Evolutionary conservation across 2,888 invertebrate species (phyloP).

Genomic region (Octonoba sinensis): DNA sequence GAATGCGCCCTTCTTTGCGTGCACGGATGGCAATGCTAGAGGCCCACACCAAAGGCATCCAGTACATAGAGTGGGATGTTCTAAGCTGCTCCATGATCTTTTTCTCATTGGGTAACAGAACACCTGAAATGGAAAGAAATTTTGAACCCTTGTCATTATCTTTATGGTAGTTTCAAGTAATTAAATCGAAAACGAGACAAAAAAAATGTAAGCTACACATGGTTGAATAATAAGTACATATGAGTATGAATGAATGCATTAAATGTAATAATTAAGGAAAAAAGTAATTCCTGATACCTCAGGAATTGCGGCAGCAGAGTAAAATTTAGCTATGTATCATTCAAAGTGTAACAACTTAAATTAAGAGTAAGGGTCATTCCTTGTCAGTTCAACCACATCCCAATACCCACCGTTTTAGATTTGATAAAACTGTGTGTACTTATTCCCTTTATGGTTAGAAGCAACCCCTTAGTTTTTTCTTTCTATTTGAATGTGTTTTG

Average conservation of each 20-base stretch:
- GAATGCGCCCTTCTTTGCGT: constrained; percentile 71
- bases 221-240: background rate
- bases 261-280: too few species aligned
- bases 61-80: constrained; percentile 74
- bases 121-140: constrained; percentile 74
- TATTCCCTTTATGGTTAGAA: too few species aligned
- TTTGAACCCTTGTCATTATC: background rate
- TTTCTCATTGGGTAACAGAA: constrained; percentile 85
- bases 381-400: too few species aligned
- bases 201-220: background rate
- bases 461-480: too few species aligned
- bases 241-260: background rate
- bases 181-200: background rate
- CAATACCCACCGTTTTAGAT: too few species aligned
- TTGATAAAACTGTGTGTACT: too few species aligned
- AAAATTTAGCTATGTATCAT: too few species aligned
- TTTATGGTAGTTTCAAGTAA: background rate
- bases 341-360: too few species aligned
- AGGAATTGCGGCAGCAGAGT: too few species aligned
- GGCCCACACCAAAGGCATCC: constrained; percentile 74
- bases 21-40: constrained; percentile 72
- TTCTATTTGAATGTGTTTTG: too few species aligned
- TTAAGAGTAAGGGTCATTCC: too few species aligned
- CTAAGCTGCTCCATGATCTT: constrained; percentile 83
- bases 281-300: too few species aligned